Percentiles rank a stretch among this genome's conserved stretches.
These are phyloP conservation scores for Leucopternis melanops DNA, from an alignment of 2,113 vertebrate species.

Conservation along the genomic window DNA sequence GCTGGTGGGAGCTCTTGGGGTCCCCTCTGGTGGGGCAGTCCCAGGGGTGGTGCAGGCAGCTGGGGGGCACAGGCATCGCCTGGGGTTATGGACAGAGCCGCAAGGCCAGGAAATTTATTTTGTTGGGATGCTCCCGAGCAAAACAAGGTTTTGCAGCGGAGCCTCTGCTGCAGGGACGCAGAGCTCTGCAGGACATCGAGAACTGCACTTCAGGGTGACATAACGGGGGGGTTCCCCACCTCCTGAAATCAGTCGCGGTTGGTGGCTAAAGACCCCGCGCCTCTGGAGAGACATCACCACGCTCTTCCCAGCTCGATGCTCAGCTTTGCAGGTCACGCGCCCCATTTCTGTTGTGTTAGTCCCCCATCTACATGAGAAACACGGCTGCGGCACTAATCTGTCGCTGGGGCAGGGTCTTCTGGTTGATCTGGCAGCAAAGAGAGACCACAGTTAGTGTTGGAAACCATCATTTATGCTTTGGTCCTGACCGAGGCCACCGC, in stretches of 20 bases:
- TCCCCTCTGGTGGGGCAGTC: too few species aligned
- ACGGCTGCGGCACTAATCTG: not conserved
- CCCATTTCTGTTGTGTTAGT: not conserved
- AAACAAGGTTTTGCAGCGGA: not conserved
- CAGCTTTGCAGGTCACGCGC: not conserved
- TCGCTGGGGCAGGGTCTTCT: not conserved
- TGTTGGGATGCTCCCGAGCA: not conserved
- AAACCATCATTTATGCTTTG: not conserved
- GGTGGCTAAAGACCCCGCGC: fast-evolving
- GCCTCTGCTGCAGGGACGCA: fast-evolving
- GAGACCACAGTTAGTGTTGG: not conserved
- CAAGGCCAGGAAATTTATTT: not conserved
- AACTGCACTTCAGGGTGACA: too few species aligned
- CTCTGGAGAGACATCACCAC: not conserved
- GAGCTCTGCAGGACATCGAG: not conserved
- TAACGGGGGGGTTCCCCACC: fast-evolving
- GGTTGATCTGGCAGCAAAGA: not conserved
- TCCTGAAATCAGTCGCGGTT: fast-evolving
- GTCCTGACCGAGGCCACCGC: not conserved
- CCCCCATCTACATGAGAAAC: not conserved
- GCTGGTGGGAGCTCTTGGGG: not conserved
- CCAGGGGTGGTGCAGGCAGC: not conserved
- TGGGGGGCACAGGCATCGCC: too few species aligned
- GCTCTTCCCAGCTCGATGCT: not conserved
- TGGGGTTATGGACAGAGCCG: not conserved